These are phyloP conservation scores for Allophyes oxyacanthae DNA, from an alignment of 2,888 invertebrate genomes.

Conservation along the genomic window DNA sequence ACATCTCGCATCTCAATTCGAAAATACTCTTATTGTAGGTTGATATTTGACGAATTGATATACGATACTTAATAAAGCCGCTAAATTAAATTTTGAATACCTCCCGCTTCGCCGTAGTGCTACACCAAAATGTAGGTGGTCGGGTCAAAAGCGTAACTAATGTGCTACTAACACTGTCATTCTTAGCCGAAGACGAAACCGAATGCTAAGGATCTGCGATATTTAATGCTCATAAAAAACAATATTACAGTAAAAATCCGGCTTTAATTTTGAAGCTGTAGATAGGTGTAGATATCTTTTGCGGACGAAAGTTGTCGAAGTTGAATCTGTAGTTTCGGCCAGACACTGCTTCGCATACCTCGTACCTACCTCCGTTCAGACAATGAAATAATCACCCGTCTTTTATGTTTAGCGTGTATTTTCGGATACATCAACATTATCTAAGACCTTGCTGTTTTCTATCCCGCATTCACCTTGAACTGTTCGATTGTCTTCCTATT, in stretches of 20 bases:
- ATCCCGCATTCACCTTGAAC: conserved; percentile 62
- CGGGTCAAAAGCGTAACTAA: not conserved
- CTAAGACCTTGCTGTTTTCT: conserved; percentile 62
- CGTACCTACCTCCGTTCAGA: conserved; percentile 33
- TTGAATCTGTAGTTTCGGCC: not conserved
- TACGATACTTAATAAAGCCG: too few species aligned
- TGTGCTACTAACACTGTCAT: too few species aligned
- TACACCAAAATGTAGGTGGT: not conserved
- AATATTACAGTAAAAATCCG: too few species aligned
- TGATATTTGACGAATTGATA: too few species aligned
- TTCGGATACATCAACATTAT: conserved; percentile 56
- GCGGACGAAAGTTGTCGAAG: not conserved
- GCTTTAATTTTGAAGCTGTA: too few species aligned
- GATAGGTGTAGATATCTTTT: too few species aligned
- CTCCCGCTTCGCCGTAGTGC: not conserved
- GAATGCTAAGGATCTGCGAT: too few species aligned
- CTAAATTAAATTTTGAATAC: conserved; percentile 24
- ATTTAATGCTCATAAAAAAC: too few species aligned
- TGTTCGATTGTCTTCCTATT: conserved; percentile 61
- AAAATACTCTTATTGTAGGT: too few species aligned
- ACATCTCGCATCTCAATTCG: too few species aligned
- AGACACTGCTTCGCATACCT: not conserved
- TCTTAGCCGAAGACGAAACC: too few species aligned
- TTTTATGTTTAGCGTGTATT: conserved; percentile 61
- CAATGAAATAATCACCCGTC: conserved; percentile 68